These are phyloP conservation scores for Cliona cf. orientalis DNA, from an alignment of 37 sponge, comb jelly and placozoan species.

Conservation along the genomic window DNA sequence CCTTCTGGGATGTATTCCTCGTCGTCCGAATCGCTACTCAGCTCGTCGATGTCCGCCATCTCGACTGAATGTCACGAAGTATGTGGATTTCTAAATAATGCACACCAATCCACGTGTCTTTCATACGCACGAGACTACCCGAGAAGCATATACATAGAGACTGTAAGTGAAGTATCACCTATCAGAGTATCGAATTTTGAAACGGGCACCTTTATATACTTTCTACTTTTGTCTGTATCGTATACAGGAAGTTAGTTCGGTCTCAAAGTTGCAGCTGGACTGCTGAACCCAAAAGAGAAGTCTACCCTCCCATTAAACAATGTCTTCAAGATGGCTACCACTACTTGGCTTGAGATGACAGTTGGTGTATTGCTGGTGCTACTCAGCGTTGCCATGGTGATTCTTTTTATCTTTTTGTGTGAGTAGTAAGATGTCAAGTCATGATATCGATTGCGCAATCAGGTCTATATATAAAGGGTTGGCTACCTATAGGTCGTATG, in stretches of 20 bases:
- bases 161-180: too few species aligned
- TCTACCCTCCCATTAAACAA: too few species aligned
- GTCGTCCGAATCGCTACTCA: constrained; percentile 61
- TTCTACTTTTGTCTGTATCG: too few species aligned
- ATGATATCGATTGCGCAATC: background rate
- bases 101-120: background rate
- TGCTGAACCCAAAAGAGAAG: too few species aligned
- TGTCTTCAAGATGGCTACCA: background rate
- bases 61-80: background rate
- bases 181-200: too few species aligned
- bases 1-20: constrained; percentile 83
- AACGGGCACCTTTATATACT: too few species aligned
- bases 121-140: too few species aligned
- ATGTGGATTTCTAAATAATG: constrained; percentile 3
- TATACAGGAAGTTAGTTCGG: too few species aligned
- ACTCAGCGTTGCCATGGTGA: constrained; percentile 20
- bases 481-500: too few species aligned
- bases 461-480: background rate
- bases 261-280: too few species aligned
- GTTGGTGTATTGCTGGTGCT: constrained; percentile 27
- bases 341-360: constrained; percentile 7
- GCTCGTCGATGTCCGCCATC: constrained; percentile 46
- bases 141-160: too few species aligned
- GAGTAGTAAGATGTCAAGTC: background rate
- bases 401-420: constrained; percentile 44